phyloP scores from a whole-genome alignment of 2,113 vertebrate species.

The Fulica atra region DNA sequence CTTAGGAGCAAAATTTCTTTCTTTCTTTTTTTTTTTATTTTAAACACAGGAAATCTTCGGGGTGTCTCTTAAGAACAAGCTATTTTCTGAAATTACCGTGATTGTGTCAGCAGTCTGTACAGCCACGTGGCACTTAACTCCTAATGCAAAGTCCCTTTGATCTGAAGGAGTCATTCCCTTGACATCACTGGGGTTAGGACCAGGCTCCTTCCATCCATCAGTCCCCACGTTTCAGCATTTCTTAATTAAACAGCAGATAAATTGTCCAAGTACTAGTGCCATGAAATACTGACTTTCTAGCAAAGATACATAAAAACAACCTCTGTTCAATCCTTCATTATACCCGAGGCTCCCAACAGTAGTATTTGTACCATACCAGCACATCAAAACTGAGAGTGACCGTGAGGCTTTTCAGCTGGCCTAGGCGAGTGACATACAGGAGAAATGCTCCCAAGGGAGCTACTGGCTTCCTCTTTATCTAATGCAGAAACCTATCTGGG shows the following conservation, averaged over 20 bases:
- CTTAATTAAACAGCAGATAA: background rate
- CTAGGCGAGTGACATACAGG: background rate
- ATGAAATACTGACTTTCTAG: background rate
- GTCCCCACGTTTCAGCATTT: background rate
- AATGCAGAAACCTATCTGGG: background rate
- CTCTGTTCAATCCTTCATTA: background rate
- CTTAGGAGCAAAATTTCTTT: background rate
- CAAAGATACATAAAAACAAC: background rate
- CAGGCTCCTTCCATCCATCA: background rate
- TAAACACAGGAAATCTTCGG: background rate
- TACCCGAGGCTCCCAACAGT: background rate
- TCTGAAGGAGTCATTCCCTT: background rate
- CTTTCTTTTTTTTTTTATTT: background rate
- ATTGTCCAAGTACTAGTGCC: background rate
- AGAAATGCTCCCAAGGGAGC: background rate
- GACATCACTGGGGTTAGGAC: fast-evolving
- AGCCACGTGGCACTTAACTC: background rate
- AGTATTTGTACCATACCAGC: background rate
- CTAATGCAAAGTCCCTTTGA: background rate
- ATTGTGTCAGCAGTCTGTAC: background rate
- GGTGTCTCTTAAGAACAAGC: background rate
- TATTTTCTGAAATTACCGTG: constrained; percentile 9
- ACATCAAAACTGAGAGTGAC: background rate
- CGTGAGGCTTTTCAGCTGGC: background rate
- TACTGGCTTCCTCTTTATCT: background rate